phyloP scores from a whole-genome alignment of 2,888 invertebrate genomes.

The Sarcophaga carnaria region DNA sequence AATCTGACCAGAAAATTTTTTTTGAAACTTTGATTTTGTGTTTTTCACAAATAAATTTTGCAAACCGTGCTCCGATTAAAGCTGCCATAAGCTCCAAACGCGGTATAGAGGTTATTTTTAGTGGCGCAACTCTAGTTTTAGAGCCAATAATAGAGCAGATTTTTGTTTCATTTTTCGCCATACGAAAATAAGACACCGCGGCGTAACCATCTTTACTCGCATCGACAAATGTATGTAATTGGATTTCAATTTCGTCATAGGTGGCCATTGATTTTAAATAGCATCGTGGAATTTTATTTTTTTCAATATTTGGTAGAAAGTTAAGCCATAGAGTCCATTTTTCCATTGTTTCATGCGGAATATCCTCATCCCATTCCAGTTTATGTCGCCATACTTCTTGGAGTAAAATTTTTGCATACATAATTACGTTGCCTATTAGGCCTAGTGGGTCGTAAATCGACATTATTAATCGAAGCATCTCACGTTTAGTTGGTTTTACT shows the following conservation, averaged over 20 bases:
- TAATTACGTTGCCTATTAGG: constrained; percentile 14
- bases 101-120: constrained; percentile 59
- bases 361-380: constrained; percentile 38
- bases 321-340: constrained; percentile 45
- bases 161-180: constrained; percentile 9
- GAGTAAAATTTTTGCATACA: constrained; percentile 17
- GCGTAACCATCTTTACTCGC: constrained; percentile 22
- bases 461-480: constrained; percentile 19
- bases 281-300: constrained; percentile 40
- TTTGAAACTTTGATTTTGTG: constrained; percentile 53
- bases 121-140: constrained; percentile 58
- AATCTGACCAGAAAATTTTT: constrained; percentile 72
- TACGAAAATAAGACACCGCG: constrained; percentile 15
- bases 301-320: constrained; percentile 37
- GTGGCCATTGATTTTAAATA: constrained; percentile 18
- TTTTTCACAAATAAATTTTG: constrained; percentile 56
- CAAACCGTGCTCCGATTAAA: constrained; percentile 52
- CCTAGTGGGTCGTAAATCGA: constrained; percentile 33
- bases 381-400: constrained; percentile 30
- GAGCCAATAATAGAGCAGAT: constrained; percentile 48
- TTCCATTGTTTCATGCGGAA: constrained; percentile 16
- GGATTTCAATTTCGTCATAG: constrained; percentile 14
- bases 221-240: constrained; percentile 2
- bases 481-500: constrained; percentile 9
- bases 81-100: neutral